Evolutionary conservation across 2,888 invertebrate species (phyloP), one percentile per base, ranked within the genome.

Genomic region (Invenusta paracnida): DNA sequence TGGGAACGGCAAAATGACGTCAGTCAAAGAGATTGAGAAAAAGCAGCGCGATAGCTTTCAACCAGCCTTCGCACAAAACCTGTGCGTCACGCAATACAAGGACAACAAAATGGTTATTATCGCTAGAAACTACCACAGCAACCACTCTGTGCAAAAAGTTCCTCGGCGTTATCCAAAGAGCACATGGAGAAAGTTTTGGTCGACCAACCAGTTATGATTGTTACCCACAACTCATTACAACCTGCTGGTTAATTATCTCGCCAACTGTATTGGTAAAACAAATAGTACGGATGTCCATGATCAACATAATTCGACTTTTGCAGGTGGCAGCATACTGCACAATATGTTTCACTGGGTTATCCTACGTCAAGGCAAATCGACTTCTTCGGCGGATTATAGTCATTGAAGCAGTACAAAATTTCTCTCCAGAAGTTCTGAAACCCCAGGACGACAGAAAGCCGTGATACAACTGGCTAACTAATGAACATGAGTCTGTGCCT

Each of bases 11-110:
- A n/a, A n/a, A n/a, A n/a, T n/a, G n/a, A n/a, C n/a, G n/a, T n/a
- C n/a, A n/a, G 48, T 48, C 5, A 48, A 48, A 48, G 79, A 79
- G 23, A 25, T 79, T n/a, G n/a, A 25, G 79, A 79, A 79, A n/a
- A 79, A 79, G 29, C 27, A 29, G 23, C 79, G 79, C 23, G 79
- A n/a, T 25, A 29, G 2, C 29, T 79, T 79, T n/a, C 23, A 25
- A 29, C n/a, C 79, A 29, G 79, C 29, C 23, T 79, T 5, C 79
- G n/a, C n/a, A 23, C 2, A 79, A 23, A n/a, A 79, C 79, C 29
- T 79, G 11, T 79, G 79, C 29, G 79, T 79, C 29, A 79, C 79
- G 79, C 79, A 29, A 79, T 79, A 79, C 79, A 79, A 79, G 79
- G 79, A 2, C 79, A 79, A 79, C 11, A 79, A n/a, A 25, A n/a